Evolutionary conservation across 1,140 invertebrate species (phyloP).

Genomic region (Neocloeon triangulifer): DNA sequence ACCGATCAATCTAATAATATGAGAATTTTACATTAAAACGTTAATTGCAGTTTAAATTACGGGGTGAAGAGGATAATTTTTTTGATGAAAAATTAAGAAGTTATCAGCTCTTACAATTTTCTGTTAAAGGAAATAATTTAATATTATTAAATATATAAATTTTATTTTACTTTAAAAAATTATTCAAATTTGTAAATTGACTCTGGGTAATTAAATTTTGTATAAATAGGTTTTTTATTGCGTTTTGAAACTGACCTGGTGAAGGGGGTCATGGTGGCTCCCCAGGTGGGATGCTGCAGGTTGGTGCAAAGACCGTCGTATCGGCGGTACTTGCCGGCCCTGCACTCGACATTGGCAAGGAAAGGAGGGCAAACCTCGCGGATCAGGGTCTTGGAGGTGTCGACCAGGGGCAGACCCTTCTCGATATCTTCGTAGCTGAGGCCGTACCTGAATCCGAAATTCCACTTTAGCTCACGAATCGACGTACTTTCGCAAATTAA

Average conservation of each 20-base stretch:
- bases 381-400: slow-evolving; percentile 72
- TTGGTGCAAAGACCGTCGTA: slow-evolving; percentile 87
- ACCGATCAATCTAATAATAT: slow-evolving; percentile 51
- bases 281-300: slow-evolving; percentile 73
- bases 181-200: no score
- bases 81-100: no score
- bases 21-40: no score
- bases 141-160: slow-evolving; percentile 4
- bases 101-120: background rate
- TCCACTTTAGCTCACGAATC: no score
- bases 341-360: slow-evolving; percentile 65
- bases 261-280: slow-evolving; percentile 62
- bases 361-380: slow-evolving; percentile 70
- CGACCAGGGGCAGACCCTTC: slow-evolving; percentile 65
- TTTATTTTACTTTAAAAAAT: no score
- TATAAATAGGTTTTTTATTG: slow-evolving; percentile 2
- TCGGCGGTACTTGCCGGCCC: slow-evolving; percentile 71
- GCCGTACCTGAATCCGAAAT: slow-evolving; percentile 63
- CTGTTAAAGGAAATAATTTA: slow-evolving; percentile 1
- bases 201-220: background rate
- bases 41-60: no score
- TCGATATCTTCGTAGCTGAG: slow-evolving; percentile 67
- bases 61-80: no score
- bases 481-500: no score
- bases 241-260: no score